A percentile compares a stretch with the other conserved stretches of the same genome.
Conservation (phyloP, 2,797 vertebrate genomes). For the Oreochromis mossambicus region DNA sequence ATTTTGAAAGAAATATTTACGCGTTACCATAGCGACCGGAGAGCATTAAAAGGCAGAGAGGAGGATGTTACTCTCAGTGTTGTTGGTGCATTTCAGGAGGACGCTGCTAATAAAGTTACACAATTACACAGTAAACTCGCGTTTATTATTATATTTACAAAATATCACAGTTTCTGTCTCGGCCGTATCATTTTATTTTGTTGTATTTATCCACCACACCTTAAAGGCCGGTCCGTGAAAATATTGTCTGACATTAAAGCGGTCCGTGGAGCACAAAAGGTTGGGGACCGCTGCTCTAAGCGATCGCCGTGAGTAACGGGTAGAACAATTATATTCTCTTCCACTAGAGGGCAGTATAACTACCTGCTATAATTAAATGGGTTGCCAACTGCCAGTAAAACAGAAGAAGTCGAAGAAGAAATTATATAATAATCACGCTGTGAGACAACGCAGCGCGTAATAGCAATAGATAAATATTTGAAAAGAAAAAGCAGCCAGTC, state of each 20-base stretch:
- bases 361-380: not conserved
- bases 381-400: not conserved
- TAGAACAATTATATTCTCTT: not conserved
- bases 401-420: not conserved
- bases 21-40: too few species aligned
- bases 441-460: fast-evolving
- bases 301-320: not conserved
- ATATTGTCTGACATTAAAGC: not conserved
- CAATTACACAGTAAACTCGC: too few species aligned
- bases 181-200: not conserved
- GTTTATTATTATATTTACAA: too few species aligned
- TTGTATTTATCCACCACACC: not conserved
- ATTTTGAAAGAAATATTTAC: not conserved
- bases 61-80: too few species aligned
- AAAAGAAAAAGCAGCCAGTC: not conserved
- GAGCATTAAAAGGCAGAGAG: too few species aligned
- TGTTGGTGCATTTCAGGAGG: too few species aligned
- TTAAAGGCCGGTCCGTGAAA: not conserved
- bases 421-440: not conserved
- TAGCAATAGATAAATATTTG: not conserved
- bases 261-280: not conserved
- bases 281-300: fast-evolving
- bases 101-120: too few species aligned
- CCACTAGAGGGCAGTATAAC: not conserved
- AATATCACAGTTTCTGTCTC: fast-evolving